Conservation (phyloP, 2,113 vertebrate genomes). For the Bufo bufo region DNA sequence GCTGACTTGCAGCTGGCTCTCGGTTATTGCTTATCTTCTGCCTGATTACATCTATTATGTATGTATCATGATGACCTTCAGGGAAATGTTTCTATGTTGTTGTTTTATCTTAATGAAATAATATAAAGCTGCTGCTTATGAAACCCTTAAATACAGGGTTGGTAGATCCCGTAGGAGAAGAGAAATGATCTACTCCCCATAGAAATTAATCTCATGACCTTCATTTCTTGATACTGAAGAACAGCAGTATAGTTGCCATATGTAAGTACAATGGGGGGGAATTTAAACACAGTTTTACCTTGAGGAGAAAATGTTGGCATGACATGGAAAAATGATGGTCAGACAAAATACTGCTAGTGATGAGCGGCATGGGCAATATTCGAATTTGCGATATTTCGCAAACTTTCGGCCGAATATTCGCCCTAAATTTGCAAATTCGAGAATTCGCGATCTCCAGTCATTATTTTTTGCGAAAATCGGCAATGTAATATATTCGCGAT, state of each 20-base stretch:
- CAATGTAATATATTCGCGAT: too few relatives aligned
- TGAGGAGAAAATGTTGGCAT: too few relatives aligned
- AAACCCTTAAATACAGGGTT: background rate
- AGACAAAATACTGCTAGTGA: too few relatives aligned
- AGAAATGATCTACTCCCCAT: background rate
- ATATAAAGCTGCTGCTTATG: conserved; percentile 13
- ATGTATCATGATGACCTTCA: conserved; percentile 27
- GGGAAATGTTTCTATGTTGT: conserved; percentile 28
- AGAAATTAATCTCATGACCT: conserved; percentile 16
- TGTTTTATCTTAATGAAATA: conserved; percentile 30
- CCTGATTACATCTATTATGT: conserved; percentile 31
- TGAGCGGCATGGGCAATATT: too few relatives aligned
- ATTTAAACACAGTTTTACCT: too few relatives aligned
- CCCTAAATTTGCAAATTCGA: too few relatives aligned
- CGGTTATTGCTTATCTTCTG: conserved; percentile 23
- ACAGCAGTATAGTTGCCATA: background rate
- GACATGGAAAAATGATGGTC: too few relatives aligned
- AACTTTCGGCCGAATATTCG: too few relatives aligned
- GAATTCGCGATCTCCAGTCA: too few relatives aligned
- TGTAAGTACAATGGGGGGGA: background rate
- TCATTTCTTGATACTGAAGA: background rate
- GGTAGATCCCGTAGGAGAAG: background rate
- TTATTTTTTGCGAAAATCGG: too few relatives aligned
- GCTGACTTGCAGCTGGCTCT: conserved; percentile 29
- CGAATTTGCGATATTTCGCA: too few relatives aligned